phyloP scores from a whole-genome alignment of 2,113 vertebrate genomes.

The Chelonoidis abingdonii region DNA sequence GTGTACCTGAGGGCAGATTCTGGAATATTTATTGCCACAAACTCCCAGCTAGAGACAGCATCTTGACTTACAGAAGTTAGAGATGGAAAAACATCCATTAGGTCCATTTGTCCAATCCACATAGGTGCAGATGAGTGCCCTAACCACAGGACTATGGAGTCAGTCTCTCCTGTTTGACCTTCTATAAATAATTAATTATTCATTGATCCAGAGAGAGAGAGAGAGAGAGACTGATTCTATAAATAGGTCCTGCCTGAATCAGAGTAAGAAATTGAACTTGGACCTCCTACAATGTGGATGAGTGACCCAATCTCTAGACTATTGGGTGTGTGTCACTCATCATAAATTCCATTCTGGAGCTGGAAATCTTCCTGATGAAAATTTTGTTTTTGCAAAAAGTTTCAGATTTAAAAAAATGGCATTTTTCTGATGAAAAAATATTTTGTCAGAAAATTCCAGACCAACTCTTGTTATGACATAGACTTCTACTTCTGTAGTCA shows the following conservation, averaged over 20 bases:
- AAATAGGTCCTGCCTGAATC: not conserved
- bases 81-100: slow-evolving; percentile 74
- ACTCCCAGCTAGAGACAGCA: slow-evolving; percentile 30
- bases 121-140: not conserved
- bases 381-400: not conserved
- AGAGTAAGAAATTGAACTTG: not conserved
- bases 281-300: not conserved
- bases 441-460: not conserved
- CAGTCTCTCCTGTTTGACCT: not conserved
- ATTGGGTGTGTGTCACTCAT: not conserved
- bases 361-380: not conserved
- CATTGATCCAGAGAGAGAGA: not conserved
- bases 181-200: not conserved
- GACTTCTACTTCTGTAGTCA: slow-evolving; percentile 9
- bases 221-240: not conserved
- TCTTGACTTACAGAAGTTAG: slow-evolving; percentile 57
- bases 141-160: not conserved
- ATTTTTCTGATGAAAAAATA: not conserved
- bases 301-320: not conserved
- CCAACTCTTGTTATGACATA: not conserved
- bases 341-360: not conserved
- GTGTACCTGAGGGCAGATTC: not conserved
- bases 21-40: not conserved
- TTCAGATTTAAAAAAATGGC: not conserved
- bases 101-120: slow-evolving; percentile 64